Conservation (phyloP, 2,113 vertebrate genomes). For the Coryphaenoides rupestris region DNA sequence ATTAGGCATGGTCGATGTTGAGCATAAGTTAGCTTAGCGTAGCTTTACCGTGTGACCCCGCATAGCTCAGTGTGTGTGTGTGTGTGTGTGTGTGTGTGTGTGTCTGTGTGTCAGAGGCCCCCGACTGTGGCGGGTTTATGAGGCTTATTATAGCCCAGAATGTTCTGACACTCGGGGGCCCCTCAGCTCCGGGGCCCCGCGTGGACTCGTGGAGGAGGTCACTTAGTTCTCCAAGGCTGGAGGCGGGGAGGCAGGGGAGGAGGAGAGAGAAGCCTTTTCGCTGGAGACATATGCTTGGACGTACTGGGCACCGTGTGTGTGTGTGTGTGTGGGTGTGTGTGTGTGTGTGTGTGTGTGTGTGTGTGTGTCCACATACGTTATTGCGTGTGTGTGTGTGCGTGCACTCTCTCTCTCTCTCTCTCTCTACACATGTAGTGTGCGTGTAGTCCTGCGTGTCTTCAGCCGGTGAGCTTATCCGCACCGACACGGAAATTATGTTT, state of each 20-base stretch:
- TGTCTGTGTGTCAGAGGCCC: no score
- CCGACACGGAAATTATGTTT: conserved; percentile 79
- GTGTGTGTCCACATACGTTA: conserved; percentile 39
- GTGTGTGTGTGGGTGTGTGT: no score
- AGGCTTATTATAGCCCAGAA: no score
- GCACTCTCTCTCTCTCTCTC: conserved; percentile 32
- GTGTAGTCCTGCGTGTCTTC: no score
- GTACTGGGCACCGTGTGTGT: conserved; percentile 14
- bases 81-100: no score
- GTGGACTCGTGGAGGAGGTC: neutral
- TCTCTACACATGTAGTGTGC: neutral
- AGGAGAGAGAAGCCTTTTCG: neutral
- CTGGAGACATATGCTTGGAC: conserved; percentile 11
- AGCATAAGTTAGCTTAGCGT: no score
- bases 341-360: conserved; percentile 6
- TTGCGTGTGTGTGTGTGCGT: conserved; percentile 55
- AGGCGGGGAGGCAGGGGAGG: no score
- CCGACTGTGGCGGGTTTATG: no score
- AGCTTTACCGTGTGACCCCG: no score
- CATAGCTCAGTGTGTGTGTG: no score
- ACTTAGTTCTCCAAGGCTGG: neutral
- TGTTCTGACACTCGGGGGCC: no score
- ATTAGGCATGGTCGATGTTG: no score
- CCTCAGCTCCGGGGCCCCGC: neutral
- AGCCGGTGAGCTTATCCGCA: conserved; percentile 54